A percentile compares a stretch with the other conserved stretches of the same genome.
Conservation (phyloP, 2,113 vertebrate species). For the Poecile atricapillus region DNA sequence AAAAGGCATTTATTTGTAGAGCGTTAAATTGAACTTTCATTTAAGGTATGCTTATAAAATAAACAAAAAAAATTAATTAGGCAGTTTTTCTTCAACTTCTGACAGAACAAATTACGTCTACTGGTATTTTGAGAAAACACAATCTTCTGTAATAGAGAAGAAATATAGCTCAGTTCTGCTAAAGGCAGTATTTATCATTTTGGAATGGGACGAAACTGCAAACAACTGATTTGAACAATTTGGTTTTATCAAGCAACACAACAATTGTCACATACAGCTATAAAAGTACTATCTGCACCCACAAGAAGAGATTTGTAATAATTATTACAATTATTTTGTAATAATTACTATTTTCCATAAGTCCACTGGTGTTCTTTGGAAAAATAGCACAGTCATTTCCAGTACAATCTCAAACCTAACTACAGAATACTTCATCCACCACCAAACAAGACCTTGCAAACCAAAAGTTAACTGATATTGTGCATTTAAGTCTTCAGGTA, state of each 20-base stretch:
- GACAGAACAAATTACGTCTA: neutral
- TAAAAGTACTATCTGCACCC: neutral
- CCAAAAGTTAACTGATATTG: neutral
- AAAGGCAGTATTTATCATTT: neutral
- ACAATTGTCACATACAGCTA: neutral
- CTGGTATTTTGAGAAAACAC: neutral
- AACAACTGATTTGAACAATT: neutral
- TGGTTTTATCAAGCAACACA: neutral
- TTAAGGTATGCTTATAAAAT: neutral
- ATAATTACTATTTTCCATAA: neutral
- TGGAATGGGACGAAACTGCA: neutral
- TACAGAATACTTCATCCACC: neutral
- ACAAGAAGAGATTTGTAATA: neutral
- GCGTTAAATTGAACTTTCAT: neutral
- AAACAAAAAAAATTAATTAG: neutral
- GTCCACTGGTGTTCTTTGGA: neutral
- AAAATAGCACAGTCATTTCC: neutral
- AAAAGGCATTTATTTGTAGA: neutral
- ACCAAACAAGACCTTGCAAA: neutral
- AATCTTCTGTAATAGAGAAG: neutral
- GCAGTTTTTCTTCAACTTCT: neutral
- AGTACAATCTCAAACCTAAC: neutral
- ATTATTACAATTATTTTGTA: too few species aligned
- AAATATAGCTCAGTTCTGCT: neutral
- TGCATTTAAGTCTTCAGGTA: neutral